Conservation (phyloP, 1,140 invertebrate genomes). For the Diachasmimorpha longicaudata region DNA sequence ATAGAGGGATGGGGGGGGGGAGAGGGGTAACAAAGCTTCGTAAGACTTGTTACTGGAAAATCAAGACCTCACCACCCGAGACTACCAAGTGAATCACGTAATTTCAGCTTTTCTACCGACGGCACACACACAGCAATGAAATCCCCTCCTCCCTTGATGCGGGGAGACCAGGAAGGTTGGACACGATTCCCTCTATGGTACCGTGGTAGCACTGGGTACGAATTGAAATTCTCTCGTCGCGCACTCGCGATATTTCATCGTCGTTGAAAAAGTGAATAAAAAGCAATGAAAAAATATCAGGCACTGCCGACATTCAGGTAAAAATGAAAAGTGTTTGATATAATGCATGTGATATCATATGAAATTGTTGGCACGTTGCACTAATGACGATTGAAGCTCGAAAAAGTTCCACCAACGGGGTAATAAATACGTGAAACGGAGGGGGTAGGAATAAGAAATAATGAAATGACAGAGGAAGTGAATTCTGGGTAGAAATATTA, state of each 20-base stretch:
- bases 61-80: conserved; percentile 1
- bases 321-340: conserved; percentile 13
- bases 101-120: conserved; percentile 3
- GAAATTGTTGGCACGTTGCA: not conserved
- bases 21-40: not conserved
- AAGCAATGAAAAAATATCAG: not conserved
- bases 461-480: too few species aligned
- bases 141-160: not conserved
- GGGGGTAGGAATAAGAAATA: too few species aligned
- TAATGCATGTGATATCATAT: not conserved
- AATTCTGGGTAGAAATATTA: too few species aligned
- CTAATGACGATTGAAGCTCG: not conserved
- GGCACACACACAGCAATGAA: not conserved
- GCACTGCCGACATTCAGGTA: not conserved
- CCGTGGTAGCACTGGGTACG: not conserved
- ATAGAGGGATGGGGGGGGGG: not conserved
- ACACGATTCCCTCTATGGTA: not conserved
- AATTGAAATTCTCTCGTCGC: conserved; percentile 14
- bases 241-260: conserved; percentile 15
- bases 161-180: not conserved
- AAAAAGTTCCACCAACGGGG: not conserved
- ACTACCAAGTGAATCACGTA: conserved; percentile 22
- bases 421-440: not conserved
- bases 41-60: conserved; percentile 13
- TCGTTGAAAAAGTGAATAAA: not conserved